phyloP scores from a whole-genome alignment of 2,888 invertebrate species.

The Drosophila mayaguana region DNA sequence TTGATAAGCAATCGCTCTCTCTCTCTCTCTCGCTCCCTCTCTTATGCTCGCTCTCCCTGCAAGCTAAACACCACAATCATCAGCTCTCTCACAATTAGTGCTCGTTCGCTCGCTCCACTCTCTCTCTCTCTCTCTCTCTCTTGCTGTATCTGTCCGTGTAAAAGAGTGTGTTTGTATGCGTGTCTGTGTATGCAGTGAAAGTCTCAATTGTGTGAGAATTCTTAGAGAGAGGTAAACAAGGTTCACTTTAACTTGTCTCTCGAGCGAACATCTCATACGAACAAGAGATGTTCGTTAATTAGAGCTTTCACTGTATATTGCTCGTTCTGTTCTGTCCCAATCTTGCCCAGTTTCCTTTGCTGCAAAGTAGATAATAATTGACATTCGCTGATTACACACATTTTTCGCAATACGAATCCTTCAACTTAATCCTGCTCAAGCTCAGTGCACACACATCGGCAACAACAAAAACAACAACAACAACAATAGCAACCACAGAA shows the following conservation, averaged over 20 bases:
- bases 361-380: constrained; percentile 15
- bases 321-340: constrained; percentile 13
- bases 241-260: not conserved
- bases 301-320: constrained; percentile 12
- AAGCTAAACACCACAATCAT: constrained; percentile 23
- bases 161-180: not conserved
- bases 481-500: not conserved
- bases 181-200: constrained; percentile 1
- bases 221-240: not conserved
- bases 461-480: not conserved
- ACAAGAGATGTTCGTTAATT: not conserved
- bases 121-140: not conserved
- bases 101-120: constrained; percentile 11
- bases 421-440: constrained; percentile 19
- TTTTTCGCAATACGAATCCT: constrained; percentile 18
- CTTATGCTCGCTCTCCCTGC: constrained; percentile 1
- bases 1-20: constrained; percentile 12
- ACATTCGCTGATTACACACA: constrained; percentile 26
- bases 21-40: not conserved
- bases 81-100: constrained; percentile 20
- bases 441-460: constrained; percentile 10
- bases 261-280: not conserved
- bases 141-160: constrained; percentile 7
- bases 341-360: not conserved
- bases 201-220: not conserved